These are phyloP conservation scores for Luscinia megarhynchos DNA, from an alignment of 2,797 vertebrate genomes.

Conservation along the genomic window DNA sequence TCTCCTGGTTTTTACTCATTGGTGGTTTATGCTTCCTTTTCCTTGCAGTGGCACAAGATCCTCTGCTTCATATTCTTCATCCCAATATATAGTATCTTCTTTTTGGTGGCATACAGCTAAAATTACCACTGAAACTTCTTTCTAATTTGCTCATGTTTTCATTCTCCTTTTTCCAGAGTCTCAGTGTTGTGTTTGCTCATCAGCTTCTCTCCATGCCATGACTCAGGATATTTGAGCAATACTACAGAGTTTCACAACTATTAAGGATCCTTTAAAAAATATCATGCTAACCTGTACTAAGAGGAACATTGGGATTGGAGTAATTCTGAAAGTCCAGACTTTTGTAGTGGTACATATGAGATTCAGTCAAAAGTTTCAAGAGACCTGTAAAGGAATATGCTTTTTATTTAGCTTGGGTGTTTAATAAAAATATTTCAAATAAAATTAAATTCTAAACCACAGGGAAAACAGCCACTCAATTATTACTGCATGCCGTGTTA, in stretches of 20 bases:
- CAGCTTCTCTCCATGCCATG: background rate
- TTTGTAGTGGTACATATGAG: background rate
- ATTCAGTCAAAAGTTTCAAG: background rate
- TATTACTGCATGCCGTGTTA: background rate
- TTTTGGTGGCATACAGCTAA: background rate
- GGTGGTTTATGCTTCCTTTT: background rate
- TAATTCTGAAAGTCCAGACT: background rate
- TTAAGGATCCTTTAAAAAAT: background rate
- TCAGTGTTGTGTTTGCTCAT: background rate
- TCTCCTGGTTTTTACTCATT: background rate
- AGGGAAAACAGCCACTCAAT: background rate
- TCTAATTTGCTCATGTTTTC: background rate
- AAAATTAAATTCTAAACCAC: background rate
- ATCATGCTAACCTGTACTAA: background rate
- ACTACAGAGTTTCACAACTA: background rate
- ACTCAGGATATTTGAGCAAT: background rate
- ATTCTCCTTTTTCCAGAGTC: background rate
- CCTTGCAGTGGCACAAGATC: background rate
- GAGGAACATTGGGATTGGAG: background rate
- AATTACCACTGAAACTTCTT: background rate
- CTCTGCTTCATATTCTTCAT: background rate
- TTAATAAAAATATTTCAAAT: background rate
- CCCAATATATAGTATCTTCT: background rate
- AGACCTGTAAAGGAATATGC: background rate
- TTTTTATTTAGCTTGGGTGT: background rate